Base-by-base conservation (phyloP, 2,113 vertebrate species). In the Aleadryas rufinucha region DNA sequence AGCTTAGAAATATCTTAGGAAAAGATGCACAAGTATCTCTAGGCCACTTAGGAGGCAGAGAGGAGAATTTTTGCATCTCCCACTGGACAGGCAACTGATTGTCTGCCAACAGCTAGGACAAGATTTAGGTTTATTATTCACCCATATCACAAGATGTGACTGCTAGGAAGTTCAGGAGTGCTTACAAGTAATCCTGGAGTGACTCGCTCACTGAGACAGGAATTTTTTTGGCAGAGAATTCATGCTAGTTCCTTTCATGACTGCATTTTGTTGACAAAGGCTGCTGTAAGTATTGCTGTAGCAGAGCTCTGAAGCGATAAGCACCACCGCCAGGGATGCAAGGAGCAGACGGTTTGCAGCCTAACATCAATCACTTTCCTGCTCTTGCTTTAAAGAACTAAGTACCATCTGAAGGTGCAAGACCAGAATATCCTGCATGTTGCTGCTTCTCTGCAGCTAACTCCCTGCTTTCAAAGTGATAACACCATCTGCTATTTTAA, bases 401-500 rank as follows among this genome's bases (percentile, higher is more conserved):
- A 72, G 79, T 35, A 37, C 91, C 87, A 81, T 74, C 89, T 94
- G 96, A 96, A 96, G 89, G 84, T 94, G 72, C 71, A 95, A 94
- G 94, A 93, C 84, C 85, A 94, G 93, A 97, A 95, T 93, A 95
- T 89, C 56, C 66, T 93, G 56, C 81, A 49, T 84, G 75, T 18
- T 85, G 69, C 63, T 76, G 66, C 81, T 90, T 97, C 70, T 87
- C 33, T 69, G 33, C 42, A 81, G 64, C 77, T 93, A 65, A 80
- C 65, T 95, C 83, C 31, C 31, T 66, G n/a, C 75, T 91, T 93
- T 96, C 81, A 81, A 84, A 97, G 87, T 75, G 90, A 60, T 93
- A 89, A 81, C 64, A 60, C 96, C 93, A 97, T 95, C 96, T 97
- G 95, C 82, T 93, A 84, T 76, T 90, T 88, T 75, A 95, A 93